Evolutionary conservation across 2,113 vertebrate genomes (phyloP).

Genomic region (Nesoenas mayeri): DNA sequence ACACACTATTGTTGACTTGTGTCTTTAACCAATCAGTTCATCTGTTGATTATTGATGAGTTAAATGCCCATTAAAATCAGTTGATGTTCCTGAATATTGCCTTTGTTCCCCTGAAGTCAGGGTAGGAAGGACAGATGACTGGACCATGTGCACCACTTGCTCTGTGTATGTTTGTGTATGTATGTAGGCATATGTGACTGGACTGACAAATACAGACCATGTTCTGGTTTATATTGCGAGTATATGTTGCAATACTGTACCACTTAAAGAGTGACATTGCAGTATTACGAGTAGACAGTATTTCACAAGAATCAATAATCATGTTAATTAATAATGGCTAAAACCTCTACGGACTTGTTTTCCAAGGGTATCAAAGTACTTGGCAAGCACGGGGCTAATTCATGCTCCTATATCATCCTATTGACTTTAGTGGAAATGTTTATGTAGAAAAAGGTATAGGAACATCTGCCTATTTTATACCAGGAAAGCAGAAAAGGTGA

Average conservation of each 20-base stretch:
- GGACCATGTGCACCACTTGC: not conserved
- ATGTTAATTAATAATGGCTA: not conserved
- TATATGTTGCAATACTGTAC: not conserved
- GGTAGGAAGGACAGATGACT: not conserved
- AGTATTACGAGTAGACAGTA: not conserved
- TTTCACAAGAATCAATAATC: not conserved
- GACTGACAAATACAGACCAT: not conserved
- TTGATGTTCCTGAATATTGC: not conserved
- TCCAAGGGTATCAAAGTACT: not conserved
- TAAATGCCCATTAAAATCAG: not conserved
- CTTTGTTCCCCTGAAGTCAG: not conserved
- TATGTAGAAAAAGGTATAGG: not conserved
- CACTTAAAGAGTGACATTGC: not conserved
- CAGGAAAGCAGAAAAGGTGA: not conserved
- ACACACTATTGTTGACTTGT: not conserved
- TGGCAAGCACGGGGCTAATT: not conserved
- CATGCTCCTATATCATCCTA: not conserved
- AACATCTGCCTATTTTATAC: not conserved
- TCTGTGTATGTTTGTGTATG: not conserved
- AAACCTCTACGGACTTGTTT: not conserved
- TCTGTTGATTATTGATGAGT: not conserved
- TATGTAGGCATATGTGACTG: not conserved
- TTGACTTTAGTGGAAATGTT: not conserved
- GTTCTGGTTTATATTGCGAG: not conserved
- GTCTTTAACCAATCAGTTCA: not conserved